Conservation (phyloP, 2,113 vertebrate genomes). For the Pristiophorus japonicus region DNA sequence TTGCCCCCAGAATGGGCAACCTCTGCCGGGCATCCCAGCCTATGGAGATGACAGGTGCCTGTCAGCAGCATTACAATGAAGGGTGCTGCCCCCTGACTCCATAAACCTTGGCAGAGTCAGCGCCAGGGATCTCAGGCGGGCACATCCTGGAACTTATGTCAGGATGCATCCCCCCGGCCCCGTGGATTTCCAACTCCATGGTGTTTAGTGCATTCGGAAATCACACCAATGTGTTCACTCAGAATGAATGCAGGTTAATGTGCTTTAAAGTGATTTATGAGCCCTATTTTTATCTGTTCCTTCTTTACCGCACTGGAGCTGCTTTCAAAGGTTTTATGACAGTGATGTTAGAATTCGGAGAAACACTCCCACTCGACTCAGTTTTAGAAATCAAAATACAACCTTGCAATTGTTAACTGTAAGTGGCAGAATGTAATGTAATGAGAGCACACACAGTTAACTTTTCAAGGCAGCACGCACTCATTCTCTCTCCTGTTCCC, state of each 20-base stretch:
- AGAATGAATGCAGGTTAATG: background rate
- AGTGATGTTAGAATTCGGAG: background rate
- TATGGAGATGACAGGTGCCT: background rate
- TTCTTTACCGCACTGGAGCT: background rate
- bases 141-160: background rate
- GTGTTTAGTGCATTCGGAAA: background rate
- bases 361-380: background rate
- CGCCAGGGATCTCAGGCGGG: background rate
- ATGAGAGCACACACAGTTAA: background rate
- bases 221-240: background rate
- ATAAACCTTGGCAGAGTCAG: background rate
- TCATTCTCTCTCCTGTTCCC: background rate
- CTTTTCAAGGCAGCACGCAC: background rate
- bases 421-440: background rate
- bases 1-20: background rate
- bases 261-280: conserved; percentile 8
- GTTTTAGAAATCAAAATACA: background rate
- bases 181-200: background rate
- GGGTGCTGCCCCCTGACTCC: background rate
- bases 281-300: background rate
- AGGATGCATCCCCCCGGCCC: background rate
- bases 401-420: background rate
- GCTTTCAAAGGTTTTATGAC: background rate
- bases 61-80: background rate
- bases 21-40: background rate